Evolutionary conservation across 2,888 invertebrate species (phyloP).

Genomic region (Aquatica leii): DNA sequence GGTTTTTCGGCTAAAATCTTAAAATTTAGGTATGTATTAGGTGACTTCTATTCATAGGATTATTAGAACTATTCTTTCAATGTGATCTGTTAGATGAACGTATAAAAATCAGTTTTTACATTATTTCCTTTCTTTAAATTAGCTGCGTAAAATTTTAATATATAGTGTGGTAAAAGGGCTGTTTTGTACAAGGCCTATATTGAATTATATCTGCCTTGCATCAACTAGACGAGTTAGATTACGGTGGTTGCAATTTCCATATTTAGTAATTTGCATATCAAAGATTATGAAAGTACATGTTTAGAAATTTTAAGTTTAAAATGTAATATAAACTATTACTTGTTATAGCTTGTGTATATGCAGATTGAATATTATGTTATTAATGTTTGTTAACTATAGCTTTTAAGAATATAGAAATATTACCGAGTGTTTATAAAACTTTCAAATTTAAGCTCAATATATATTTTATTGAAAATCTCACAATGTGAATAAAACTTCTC

Average conservation of each 20-base stretch:
- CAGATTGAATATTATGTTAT: slow-evolving; percentile 21
- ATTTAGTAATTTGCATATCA: slow-evolving; percentile 29
- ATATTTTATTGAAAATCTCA: no score
- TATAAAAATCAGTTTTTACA: slow-evolving; percentile 1
- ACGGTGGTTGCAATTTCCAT: slow-evolving; percentile 22
- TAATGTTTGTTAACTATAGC: slow-evolving; percentile 23
- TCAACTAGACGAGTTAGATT: slow-evolving; percentile 14
- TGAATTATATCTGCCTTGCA: slow-evolving; percentile 2
- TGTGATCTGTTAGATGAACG: slow-evolving; percentile 22
- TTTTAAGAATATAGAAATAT: slow-evolving; percentile 12
- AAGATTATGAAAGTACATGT: slow-evolving; percentile 18
- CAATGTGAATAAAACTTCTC: no score
- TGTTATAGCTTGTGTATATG: slow-evolving; percentile 30
- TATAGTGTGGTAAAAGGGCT: slow-evolving; percentile 11
- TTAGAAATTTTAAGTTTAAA: slow-evolving; percentile 4
- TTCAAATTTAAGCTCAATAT: background rate
- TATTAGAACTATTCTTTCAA: background rate
- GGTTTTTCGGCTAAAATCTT: background rate
- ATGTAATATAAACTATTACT: slow-evolving; percentile 21
- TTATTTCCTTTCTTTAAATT: background rate
- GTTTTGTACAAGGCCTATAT: slow-evolving; percentile 1
- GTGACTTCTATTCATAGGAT: no score
- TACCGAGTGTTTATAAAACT: background rate
- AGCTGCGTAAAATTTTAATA: background rate
- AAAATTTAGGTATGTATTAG: no score